Conservation (phyloP, 2,888 invertebrate species). For the Ferrisia virgata region DNA sequence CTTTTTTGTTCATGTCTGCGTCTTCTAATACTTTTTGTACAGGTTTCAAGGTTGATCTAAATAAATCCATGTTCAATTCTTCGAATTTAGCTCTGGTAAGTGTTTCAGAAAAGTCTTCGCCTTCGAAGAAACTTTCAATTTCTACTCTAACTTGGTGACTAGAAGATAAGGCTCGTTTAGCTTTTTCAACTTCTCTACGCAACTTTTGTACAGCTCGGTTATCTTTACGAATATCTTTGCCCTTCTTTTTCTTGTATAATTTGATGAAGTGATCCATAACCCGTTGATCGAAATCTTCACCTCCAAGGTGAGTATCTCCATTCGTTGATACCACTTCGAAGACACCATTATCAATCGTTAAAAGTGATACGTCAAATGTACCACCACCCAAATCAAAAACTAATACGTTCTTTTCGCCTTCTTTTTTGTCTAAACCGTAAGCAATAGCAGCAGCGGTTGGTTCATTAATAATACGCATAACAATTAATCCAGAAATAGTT, state of each 20-base stretch:
- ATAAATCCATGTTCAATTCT: slow-evolving; percentile 91
- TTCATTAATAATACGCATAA: slow-evolving; percentile 97
- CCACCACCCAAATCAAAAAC: slow-evolving; percentile 99
- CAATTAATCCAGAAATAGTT: slow-evolving; percentile 84
- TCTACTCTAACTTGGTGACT: slow-evolving; percentile 96
- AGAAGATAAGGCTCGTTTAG: slow-evolving; percentile 91
- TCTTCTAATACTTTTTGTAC: slow-evolving; percentile 96
- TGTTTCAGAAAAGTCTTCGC: slow-evolving; percentile 97
- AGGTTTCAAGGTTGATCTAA: slow-evolving; percentile 89
- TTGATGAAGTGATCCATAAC: slow-evolving; percentile 99
- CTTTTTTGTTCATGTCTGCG: slow-evolving; percentile 97
- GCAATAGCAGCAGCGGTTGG: slow-evolving; percentile 96
- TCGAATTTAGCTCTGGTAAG: slow-evolving; percentile 98
- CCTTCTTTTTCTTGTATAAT: slow-evolving; percentile 97
- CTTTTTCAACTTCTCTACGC: slow-evolving; percentile 95
- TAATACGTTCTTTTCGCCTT: slow-evolving; percentile 95
- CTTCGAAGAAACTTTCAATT: slow-evolving; percentile 97
- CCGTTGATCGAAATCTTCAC: slow-evolving; percentile 97
- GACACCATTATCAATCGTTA: slow-evolving; percentile 98
- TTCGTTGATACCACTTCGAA: slow-evolving; percentile 92
- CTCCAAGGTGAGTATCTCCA: slow-evolving; percentile 96
- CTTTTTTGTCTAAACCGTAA: slow-evolving; percentile 93
- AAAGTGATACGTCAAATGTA: slow-evolving; percentile 96
- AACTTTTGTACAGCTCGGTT: slow-evolving; percentile 93
- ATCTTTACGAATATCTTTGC: slow-evolving; percentile 93